phyloP scores from a whole-genome alignment of 2,113 vertebrate species.

The Channa argus region DNA sequence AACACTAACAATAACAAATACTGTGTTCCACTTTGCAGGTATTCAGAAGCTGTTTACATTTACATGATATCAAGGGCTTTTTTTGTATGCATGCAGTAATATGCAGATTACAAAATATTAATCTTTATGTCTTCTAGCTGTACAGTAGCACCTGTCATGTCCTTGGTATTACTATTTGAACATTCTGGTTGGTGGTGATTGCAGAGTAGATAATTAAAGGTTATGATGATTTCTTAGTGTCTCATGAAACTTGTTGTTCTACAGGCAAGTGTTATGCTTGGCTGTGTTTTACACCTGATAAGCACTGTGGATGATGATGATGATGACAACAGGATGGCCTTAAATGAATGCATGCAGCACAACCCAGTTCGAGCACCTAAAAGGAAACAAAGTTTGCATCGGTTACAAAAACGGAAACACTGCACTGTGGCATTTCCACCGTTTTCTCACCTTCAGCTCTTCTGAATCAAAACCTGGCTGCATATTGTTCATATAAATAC shows the following conservation, averaged over 20 bases:
- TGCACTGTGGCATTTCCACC: constrained; percentile 4
- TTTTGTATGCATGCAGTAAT: too few species aligned
- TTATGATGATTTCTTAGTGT: constrained; percentile 26
- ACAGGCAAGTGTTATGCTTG: neutral
- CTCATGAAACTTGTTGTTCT: constrained; percentile 25
- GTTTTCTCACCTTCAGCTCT: too few species aligned
- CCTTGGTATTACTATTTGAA: neutral
- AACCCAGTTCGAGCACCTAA: neutral
- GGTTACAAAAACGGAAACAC: constrained; percentile 1
- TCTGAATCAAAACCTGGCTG: constrained; percentile 14
- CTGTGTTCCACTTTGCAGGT: neutral
- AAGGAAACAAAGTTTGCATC: constrained; percentile 20
- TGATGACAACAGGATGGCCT: constrained; percentile 10
- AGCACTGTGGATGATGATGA: neutral
- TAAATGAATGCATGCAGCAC: constrained; percentile 1
- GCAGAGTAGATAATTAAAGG: constrained; percentile 35
- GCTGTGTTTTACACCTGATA: neutral
- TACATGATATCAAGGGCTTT: too few species aligned
- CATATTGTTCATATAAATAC: constrained; percentile 41
- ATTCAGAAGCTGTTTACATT: too few species aligned
- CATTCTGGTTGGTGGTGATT: neutral
- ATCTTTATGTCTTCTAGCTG: too few species aligned
- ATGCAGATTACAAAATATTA: too few species aligned
- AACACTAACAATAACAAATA: neutral
- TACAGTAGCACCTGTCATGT: neutral